Conservation (phyloP, 2,113 vertebrate species). For the Pomatorhinus ruficollis region DNA sequence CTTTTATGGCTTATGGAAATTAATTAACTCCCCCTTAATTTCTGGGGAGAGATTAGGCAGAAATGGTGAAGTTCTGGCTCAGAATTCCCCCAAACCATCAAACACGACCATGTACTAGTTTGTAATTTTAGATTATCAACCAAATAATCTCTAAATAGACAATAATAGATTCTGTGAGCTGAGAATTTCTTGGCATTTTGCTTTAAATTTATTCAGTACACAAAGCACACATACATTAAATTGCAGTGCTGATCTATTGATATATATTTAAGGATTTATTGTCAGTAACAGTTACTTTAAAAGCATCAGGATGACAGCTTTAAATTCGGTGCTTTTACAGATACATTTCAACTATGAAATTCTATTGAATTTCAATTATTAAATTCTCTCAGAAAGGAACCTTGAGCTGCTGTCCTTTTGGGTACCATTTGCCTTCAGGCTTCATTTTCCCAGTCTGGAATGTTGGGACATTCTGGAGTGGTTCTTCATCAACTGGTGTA, state of each 20-base stretch:
- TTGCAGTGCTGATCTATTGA: background rate
- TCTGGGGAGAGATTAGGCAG: background rate
- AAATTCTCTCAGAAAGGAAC: conserved; percentile 41
- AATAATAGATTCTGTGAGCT: background rate
- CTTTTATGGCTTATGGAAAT: background rate
- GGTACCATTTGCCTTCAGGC: conserved; percentile 68
- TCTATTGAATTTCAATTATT: background rate
- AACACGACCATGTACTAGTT: rapidly evolving
- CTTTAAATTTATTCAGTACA: background rate
- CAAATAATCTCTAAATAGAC: background rate
- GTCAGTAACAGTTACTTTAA: background rate
- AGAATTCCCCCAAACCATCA: background rate
- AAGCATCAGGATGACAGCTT: background rate
- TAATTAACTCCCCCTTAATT: background rate
- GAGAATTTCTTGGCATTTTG: background rate
- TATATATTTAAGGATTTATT: background rate
- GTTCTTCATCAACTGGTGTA: background rate
- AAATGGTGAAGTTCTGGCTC: background rate
- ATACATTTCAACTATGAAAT: background rate
- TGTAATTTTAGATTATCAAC: background rate
- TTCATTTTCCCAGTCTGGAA: conserved; percentile 26
- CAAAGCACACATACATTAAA: background rate
- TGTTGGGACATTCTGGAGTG: background rate
- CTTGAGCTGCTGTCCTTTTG: conserved; percentile 76
- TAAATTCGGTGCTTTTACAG: background rate